Evolutionary conservation across 2,888 invertebrate species (phyloP), one percentile per base, ranked within the genome.

Genomic region (Holacanthella duospinosa): DNA sequence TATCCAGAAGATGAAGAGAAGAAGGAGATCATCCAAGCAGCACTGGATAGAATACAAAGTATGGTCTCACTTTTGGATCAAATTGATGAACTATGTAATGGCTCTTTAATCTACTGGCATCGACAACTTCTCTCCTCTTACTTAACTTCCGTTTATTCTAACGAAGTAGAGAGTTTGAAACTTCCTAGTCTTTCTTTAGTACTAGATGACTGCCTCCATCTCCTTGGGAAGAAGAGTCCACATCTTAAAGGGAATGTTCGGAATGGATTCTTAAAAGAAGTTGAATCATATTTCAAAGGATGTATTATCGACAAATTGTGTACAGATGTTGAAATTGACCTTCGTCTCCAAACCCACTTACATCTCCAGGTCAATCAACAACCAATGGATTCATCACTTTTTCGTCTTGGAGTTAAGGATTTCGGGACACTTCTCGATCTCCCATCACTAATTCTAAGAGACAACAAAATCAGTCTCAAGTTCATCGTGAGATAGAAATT

Each of bases 281-380:
- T 73, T 27, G 66, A 71, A 24, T 62, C 60, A 29, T 68, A 66
- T 58, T 59, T 72, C 21, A 66, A 65, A 36, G 48, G 53, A 9
- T 64, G 71, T 61, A 58, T 76, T 27, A 66, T 88, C 29, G 82
- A 85, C 70, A 87, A 86, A 48, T 79, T 93, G 29, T 91, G 93
- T 75, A 86, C 87, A 73, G 85, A 87, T 74, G 86, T 97, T 68
- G 99, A 99, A 80, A 93, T 88, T 0, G 92, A 93, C 77, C 81
- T 99, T 60, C 85, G 99, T 25, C 79, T 96, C 29, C 91, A 93
- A 74, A 93, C 92, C 53, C 93, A 97, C 78, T 85, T 89, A 0
- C 94, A 95, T 78, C 81, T 96, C 44, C 88, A 93, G 74, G 74
- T 80, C 26, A 79, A 80, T 12, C 16, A 55, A 9, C 2, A 24